Percentiles rank a stretch among this genome's conserved stretches.
phyloP scores from a whole-genome alignment of 2,888 invertebrate species.

The Dicroscelio sp. region DNA sequence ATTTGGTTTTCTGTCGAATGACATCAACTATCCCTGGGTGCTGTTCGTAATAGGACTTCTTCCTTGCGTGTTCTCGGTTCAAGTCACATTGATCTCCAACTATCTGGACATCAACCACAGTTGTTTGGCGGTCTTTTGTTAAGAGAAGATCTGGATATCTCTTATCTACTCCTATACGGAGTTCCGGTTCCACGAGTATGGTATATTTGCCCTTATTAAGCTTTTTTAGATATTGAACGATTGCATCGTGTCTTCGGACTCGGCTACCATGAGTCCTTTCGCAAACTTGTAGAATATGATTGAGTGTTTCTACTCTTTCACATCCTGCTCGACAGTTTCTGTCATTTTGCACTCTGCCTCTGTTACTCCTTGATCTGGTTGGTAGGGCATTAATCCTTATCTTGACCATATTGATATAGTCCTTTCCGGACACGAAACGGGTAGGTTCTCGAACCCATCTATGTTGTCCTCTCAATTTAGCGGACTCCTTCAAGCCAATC shows the following conservation, averaged over 20 bases:
- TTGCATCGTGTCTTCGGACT: slow-evolving; percentile 87
- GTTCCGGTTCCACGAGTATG: too few relatives aligned
- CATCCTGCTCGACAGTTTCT: slow-evolving; percentile 86
- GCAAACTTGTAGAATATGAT: slow-evolving; percentile 88
- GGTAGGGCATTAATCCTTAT: slow-evolving; percentile 88
- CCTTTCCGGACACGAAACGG: slow-evolving; percentile 86
- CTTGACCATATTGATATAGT: slow-evolving; percentile 88
- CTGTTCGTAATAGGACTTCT: not conserved
- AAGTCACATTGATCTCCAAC: slow-evolving; percentile 62
- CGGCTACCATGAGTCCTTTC: slow-evolving; percentile 88
- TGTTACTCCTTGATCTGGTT: slow-evolving; percentile 84
- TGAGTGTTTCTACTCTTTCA: slow-evolving; percentile 86
- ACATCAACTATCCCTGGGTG: too few relatives aligned
- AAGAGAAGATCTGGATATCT: slow-evolving; percentile 76
- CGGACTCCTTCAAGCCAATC: not conserved
- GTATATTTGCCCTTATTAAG: not conserved
- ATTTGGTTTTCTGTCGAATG: not conserved
- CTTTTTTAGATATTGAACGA: slow-evolving; percentile 63
- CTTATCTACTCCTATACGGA: slow-evolving; percentile 15
- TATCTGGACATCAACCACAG: slow-evolving; percentile 69
- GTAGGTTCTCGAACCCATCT: slow-evolving; percentile 82
- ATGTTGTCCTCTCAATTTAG: too few relatives aligned
- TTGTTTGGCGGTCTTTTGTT: not conserved
- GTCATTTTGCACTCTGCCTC: slow-evolving; percentile 79
- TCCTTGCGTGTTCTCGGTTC: not conserved